phyloP scores from a whole-genome alignment of 2,113 vertebrate species.

The Apaloderma vittatum region DNA sequence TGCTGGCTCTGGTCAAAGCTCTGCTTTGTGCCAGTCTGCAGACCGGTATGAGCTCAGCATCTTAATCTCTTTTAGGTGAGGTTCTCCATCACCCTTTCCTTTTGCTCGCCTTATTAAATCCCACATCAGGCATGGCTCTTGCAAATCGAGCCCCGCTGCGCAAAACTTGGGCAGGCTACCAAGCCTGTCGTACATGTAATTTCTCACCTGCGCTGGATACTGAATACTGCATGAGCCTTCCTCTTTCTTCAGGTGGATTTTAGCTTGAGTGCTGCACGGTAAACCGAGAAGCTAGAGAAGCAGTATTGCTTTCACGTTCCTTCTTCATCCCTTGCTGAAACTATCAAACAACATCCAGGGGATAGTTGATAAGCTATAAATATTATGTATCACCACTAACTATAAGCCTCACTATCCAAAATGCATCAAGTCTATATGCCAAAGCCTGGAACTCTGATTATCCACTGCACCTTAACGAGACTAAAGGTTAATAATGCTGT shows the following conservation, averaged over 20 bases:
- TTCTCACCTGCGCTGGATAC: background rate
- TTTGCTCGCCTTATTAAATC: constrained; percentile 9
- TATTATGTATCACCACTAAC: background rate
- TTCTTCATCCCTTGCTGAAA: background rate
- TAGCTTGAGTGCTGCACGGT: background rate
- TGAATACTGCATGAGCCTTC: background rate
- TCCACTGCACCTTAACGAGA: background rate
- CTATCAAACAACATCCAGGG: background rate
- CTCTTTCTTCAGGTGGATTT: background rate
- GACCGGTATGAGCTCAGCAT: constrained; percentile 29
- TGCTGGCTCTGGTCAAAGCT: constrained; percentile 46
- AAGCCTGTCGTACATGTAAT: background rate
- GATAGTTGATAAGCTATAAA: background rate
- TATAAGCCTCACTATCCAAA: background rate
- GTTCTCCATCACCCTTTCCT: background rate
- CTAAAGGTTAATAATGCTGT: background rate
- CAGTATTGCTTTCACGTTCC: background rate
- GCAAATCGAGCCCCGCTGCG: background rate
- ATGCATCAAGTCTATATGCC: background rate
- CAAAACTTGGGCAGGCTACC: background rate
- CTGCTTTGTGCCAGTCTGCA: constrained; percentile 9
- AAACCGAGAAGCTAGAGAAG: background rate
- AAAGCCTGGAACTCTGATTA: background rate
- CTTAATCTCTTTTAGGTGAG: constrained; percentile 44
- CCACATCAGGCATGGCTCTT: background rate